phyloP scores from a whole-genome alignment of 2,797 vertebrate species.

The Pelodytes ibericus region DNA sequence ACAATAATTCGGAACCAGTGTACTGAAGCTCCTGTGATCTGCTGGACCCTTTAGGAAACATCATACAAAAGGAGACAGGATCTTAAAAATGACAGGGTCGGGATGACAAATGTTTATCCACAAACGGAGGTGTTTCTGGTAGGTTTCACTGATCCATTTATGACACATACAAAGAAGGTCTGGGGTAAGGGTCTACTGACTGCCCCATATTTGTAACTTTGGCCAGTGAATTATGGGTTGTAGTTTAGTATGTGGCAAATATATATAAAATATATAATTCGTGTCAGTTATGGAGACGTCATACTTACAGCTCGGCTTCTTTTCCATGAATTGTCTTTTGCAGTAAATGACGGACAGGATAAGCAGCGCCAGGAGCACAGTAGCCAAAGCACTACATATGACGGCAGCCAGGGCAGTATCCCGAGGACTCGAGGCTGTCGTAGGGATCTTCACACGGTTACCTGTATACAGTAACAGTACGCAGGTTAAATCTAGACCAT shows the following conservation, averaged over 20 bases:
- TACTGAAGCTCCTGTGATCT: slow-evolving; percentile 84
- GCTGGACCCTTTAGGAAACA: slow-evolving; percentile 71
- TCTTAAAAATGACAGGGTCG: too few species aligned
- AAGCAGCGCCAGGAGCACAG: slow-evolving; percentile 90
- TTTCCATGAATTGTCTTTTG: slow-evolving; percentile 95
- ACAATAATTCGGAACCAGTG: slow-evolving; percentile 87
- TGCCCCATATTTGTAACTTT: too few species aligned
- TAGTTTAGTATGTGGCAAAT: too few species aligned
- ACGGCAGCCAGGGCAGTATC: slow-evolving; percentile 93
- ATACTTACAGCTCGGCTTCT: slow-evolving; percentile 90
- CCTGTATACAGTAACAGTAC: slow-evolving; percentile 63
- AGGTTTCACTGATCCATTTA: too few species aligned
- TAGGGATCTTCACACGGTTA: slow-evolving; percentile 91
- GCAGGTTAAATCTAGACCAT: too few species aligned
- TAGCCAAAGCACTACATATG: slow-evolving; percentile 94
- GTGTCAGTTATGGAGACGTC: too few species aligned
- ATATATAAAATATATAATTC: too few species aligned
- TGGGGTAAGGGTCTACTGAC: too few species aligned
- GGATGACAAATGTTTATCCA: too few species aligned
- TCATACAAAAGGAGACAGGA: background rate
- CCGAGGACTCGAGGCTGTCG: slow-evolving; percentile 86
- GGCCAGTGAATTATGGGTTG: too few species aligned
- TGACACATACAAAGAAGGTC: too few species aligned
- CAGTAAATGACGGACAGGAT: slow-evolving; percentile 95
- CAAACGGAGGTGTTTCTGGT: too few species aligned